A percentile compares a stretch with the other conserved stretches of the same genome.
phyloP scores from a whole-genome alignment of 2,797 vertebrate genomes.

The Syndactyla subalaris region DNA sequence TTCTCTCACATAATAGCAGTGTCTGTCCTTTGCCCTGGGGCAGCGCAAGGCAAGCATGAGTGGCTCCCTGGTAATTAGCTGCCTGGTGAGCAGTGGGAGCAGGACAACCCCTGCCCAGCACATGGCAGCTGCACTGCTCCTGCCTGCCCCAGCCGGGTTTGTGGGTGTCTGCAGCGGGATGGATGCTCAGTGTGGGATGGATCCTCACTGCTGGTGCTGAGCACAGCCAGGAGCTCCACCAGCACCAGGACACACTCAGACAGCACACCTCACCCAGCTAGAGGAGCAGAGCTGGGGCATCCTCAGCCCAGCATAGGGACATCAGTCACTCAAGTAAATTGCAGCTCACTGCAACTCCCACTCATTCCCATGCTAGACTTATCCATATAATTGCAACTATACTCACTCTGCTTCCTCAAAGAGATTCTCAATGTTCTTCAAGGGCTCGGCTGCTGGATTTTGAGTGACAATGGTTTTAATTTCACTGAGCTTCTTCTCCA shows the following conservation, averaged over 20 bases:
- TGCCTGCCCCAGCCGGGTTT: neutral
- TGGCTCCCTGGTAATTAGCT: neutral
- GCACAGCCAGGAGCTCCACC: rapidly evolving
- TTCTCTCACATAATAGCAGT: constrained; percentile 40
- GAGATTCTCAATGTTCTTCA: constrained; percentile 88
- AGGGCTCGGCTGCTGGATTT: constrained; percentile 88
- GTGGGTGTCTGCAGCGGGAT: rapidly evolving
- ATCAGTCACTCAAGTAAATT: neutral
- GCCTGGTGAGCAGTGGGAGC: neutral
- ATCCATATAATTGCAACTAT: neutral
- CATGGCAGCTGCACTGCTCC: neutral
- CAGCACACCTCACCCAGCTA: rapidly evolving
- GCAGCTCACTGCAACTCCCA: neutral
- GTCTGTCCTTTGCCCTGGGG: constrained; percentile 31
- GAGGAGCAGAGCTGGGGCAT: rapidly evolving
- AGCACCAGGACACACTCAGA: neutral
- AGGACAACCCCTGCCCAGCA: neutral
- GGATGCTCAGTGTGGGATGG: rapidly evolving
- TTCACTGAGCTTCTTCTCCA: constrained; percentile 86
- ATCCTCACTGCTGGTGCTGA: neutral
- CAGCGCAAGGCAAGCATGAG: neutral
- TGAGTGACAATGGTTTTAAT: constrained; percentile 84
- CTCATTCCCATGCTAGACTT: neutral
- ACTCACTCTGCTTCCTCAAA: constrained; percentile 93
- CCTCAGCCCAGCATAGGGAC: neutral